phyloP scores from a whole-genome alignment of 2,113 vertebrate species.

The Osmerus mordax region DNA sequence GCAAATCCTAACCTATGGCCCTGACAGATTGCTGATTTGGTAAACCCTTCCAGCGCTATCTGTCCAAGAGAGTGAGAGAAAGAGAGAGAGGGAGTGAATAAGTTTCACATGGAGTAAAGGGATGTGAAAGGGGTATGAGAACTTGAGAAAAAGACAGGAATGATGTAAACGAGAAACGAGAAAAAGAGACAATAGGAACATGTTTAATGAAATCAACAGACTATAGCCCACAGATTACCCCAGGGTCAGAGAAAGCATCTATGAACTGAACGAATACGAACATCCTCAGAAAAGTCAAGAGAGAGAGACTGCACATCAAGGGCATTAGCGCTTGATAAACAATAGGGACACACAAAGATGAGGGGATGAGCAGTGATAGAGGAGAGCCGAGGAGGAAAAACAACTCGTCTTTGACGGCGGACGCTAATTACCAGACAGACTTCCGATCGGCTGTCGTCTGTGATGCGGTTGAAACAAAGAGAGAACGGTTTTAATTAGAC shows the following conservation, averaged over 20 bases:
- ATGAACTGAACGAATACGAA: slow-evolving; percentile 11
- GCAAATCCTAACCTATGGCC: slow-evolving; percentile 70
- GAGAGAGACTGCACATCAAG: slow-evolving; percentile 44
- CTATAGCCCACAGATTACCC: too few species aligned
- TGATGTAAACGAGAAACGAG: background rate
- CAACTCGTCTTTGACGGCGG: slow-evolving; percentile 41
- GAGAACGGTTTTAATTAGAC: slow-evolving; percentile 71
- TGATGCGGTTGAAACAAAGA: slow-evolving; percentile 65
- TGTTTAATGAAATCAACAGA: too few species aligned
- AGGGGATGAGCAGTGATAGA: background rate
- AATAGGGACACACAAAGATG: slow-evolving; percentile 27
- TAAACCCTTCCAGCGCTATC: slow-evolving; percentile 62
- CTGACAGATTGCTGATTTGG: slow-evolving; percentile 73
- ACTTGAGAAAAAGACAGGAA: slow-evolving; percentile 8
- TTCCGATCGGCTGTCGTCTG: slow-evolving; percentile 70
- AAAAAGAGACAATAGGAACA: too few species aligned
- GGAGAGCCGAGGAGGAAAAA: slow-evolving; percentile 23
- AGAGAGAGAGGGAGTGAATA: background rate
- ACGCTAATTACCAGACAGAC: slow-evolving; percentile 63
- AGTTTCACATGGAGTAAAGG: background rate
- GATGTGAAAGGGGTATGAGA: background rate
- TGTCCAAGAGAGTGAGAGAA: slow-evolving; percentile 26
- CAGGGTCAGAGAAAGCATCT: background rate
- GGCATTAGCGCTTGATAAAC: slow-evolving; percentile 50
- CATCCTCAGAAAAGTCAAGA: slow-evolving; percentile 2